Evolutionary conservation across 1,140 invertebrate genomes (phyloP), one percentile per base, ranked within the genome.

Genomic region (Sinella curviseta): DNA sequence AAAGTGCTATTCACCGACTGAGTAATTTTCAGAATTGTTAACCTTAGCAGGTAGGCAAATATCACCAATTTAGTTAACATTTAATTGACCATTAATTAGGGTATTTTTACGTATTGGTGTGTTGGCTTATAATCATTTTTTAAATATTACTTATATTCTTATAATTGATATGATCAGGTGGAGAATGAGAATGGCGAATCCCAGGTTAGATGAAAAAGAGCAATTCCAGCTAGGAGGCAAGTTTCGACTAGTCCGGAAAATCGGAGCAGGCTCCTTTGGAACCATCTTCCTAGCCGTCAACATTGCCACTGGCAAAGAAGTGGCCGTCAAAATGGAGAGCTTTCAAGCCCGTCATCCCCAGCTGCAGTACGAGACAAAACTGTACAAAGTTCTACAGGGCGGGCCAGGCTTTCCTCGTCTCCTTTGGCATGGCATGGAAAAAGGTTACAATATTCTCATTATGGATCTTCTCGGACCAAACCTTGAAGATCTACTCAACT

Each of bases 401-500:
- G 55, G 55, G 24, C 12, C 55, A 8, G 8, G 8, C 3, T 4
- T 60, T 3, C 55, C 55, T 17, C 14, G 24, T 4, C 24, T 60
- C 3, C 8, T 4, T 17, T 60, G 55, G 55, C 24, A n/a, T 24
- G 65, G 65, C 30, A 3, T 12, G 12, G 26, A 33, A 8, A 14
- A 4, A 4, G 31, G 31, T 12, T 12, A 31, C 28, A 70, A 55
- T 28, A 34, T 77, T 28, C 85, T 90, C 85, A 89, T 90, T n/a
- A 91, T 92, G 90, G 91, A 91, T 82, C 84, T 91, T 24, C 85
- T 92, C 16, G 91, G 91, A n/a, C 91, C 91, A 36, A 90, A 88
- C 78, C 86, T 92, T 24, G 91, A 92, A 85, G 91, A 91, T 86
- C 86, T 92, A n/a, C 92, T 91, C 84, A 91, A 91, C 83, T 92